Base-by-base conservation (phyloP, 2,888 invertebrate species). In the Drosophila demipolita region DNA sequence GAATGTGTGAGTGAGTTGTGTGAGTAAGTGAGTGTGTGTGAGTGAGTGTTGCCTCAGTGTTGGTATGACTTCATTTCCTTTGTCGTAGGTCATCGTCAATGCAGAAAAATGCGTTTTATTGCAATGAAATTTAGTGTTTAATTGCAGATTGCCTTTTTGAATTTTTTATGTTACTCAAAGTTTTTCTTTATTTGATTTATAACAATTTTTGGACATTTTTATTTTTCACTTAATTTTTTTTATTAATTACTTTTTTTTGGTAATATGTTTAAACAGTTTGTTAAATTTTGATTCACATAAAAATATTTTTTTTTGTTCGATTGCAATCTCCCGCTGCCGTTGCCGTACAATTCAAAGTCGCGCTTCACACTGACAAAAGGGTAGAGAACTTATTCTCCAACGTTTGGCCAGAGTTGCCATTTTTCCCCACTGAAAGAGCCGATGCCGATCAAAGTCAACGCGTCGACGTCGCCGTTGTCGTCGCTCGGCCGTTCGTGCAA, bases 41-140 rank as follows among this genome's bases (percentile, higher is more conserved):
- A 52, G 53, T 55, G 49, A 45, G 40, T 38, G 57, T 15, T 58
- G 49, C 66, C 54, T 70, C 58, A 78, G 79, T 83, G 66, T 81
- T 91, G 89, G 88, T 87, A 90, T 91, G 92, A 91, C 91, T 92
- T 92, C 91, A 91, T 91, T 91, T 91, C 91, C 91, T 91, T 91
- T 91, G 91, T 91, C 92, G 91, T 91, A 91, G 91, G 91, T 91
- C 91, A 92, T 91, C 91, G 82, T 71, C 90, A 79, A 83, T 75
- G 77, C 81, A 75, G 78, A 83, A 91, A 83, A 90, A 83, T 82
- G 71, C 76, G 75, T 81, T 78, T 75, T 79, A 77, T 65, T 73
- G 57, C 54, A 50, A 38, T 62, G 36, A 45, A 75, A 57, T 71
- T 70, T 23, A 23, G 35, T 35, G 32, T 64, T 54, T 49, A 57